Conservation (phyloP, 2,113 vertebrate species). For the Casuarius casuarius region DNA sequence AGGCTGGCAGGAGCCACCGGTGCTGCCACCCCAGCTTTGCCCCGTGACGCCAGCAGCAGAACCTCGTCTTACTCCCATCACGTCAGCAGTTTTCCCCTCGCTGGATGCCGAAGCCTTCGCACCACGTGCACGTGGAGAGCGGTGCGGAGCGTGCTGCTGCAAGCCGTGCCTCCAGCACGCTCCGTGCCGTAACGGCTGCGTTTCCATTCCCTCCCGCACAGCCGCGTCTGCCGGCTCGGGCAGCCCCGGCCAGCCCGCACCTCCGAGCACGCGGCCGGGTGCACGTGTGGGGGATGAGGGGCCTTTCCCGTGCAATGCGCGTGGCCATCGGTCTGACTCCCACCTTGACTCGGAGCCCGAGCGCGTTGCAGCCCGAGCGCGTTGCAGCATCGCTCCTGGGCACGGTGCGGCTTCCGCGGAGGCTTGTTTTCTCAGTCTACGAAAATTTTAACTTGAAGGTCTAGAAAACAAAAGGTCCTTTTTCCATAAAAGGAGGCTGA, state of each 20-base stretch:
- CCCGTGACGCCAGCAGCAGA: neutral
- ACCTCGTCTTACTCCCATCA: neutral
- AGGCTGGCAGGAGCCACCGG: neutral
- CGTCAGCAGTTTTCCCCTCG: slow-evolving; percentile 27
- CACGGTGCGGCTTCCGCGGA: fast-evolving
- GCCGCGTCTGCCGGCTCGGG: neutral
- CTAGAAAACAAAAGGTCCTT: slow-evolving; percentile 16
- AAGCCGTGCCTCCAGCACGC: neutral
- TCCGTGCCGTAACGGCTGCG: neutral
- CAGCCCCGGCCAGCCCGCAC: neutral
- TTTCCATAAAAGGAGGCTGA: neutral
- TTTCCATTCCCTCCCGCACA: neutral
- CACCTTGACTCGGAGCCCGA: neutral
- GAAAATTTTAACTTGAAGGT: neutral
- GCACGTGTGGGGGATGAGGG: fast-evolving
- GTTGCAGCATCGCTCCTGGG: neutral
- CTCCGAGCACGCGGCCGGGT: fast-evolving
- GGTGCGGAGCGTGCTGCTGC: neutral
- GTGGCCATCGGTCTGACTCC: fast-evolving
- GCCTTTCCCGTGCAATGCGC: neutral
- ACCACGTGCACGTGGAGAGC: neutral
- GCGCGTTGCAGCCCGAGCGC: neutral
- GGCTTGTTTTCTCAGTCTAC: fast-evolving
- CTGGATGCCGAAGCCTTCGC: neutral
- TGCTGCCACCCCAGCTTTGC: neutral